Evolutionary conservation across 2,797 vertebrate species (phyloP), one percentile per base, ranked within the genome.

Genomic region (Melanotaenia maccullochi): DNA sequence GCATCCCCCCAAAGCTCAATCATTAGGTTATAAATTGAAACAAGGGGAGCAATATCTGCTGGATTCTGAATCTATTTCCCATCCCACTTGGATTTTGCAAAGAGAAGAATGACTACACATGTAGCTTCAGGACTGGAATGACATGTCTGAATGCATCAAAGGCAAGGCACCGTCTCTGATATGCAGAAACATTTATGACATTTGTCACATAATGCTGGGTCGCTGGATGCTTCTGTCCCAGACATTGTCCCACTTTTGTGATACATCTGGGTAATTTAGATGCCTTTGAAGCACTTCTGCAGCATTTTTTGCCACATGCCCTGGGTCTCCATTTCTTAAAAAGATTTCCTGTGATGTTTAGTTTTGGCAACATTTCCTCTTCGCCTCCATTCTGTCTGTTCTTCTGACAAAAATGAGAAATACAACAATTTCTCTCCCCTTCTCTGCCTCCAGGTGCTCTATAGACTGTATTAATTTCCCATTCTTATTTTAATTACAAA

Each of bases 11-110:
- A 56, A 81, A 76, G 73, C 79, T 73, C 68, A 38, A 70, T 91
- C 65, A 64, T 77, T 77, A 57, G 60, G 72, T 65, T 79, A 63
- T 72, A 82, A 89, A 90, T 86, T 63, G 66, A 88, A 88, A 87
- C 75, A 69, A 65, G 65, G 76, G 70, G 80, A 84, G 73, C 49
- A 52, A 83, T 14, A 79, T 38, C 54, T 47, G 16, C 57, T 28
- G 60, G 64, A 79, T 85, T 65, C 65, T 44, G 78, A 89, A 92
- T 89, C 83, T 84, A 87, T 84, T 89, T 80, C 65, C 72, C 58
- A 32, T 60, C 68, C 51, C 32, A 7, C 64, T 68, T 18, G 12
- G 7, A 54, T 60, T 67, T 52, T 60, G 8, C 68, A 11, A 20
- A 28, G 54, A 82, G 59, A 73, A 71, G 60, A 79, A 67, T 28